A percentile compares a stretch with the other conserved stretches of the same genome.
These are phyloP conservation scores for Tretioscincus oriximinensis DNA, from an alignment of 2,113 vertebrate species.

Conservation along the genomic window DNA sequence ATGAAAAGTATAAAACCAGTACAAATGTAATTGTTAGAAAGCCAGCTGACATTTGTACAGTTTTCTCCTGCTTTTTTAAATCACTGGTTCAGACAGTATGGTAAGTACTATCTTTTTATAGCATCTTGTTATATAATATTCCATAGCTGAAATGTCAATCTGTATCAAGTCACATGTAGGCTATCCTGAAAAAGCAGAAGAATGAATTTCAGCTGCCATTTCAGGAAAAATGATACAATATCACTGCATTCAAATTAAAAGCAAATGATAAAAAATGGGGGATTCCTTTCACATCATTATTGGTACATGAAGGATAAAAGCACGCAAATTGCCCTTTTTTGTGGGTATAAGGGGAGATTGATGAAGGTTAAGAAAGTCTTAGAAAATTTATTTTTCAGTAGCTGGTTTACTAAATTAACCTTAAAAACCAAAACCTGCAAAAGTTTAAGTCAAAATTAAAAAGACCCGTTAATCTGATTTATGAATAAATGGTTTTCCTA, in stretches of 20 bases:
- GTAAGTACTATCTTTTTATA: background rate
- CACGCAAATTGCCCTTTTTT: too few species aligned
- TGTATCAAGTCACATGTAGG: background rate
- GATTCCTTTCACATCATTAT: background rate
- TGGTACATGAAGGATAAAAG: background rate
- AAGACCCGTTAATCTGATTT: too few species aligned
- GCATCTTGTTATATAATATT: background rate
- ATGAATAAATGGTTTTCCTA: too few species aligned
- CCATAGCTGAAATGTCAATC: background rate
- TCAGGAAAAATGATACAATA: background rate
- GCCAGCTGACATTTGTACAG: background rate
- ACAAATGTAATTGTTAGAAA: slow-evolving; percentile 2
- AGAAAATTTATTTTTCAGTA: too few species aligned
- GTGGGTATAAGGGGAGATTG: too few species aligned
- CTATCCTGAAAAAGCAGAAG: background rate
- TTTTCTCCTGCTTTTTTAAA: background rate
- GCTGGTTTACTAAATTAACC: too few species aligned
- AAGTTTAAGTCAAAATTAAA: too few species aligned
- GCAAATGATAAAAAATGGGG: background rate
- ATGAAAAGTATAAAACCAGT: background rate
- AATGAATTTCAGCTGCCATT: background rate
- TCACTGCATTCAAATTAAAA: background rate
- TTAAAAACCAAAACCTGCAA: too few species aligned
- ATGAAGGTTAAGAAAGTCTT: too few species aligned
- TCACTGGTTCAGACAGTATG: background rate